Evolutionary conservation across 2,888 invertebrate species (phyloP).

Genomic region (Gisinianus flammeolus): DNA sequence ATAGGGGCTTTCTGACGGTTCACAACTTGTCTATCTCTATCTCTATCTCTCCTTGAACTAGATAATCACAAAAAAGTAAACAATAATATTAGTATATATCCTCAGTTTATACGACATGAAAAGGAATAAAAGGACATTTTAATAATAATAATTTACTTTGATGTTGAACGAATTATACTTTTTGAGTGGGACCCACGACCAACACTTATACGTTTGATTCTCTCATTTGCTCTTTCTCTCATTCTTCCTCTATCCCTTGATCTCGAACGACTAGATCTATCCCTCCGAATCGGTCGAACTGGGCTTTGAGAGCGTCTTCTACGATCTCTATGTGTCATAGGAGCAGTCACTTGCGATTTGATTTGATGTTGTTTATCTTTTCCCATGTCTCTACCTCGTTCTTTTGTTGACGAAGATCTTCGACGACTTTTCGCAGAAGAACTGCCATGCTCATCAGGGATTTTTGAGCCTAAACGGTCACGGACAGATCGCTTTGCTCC

Average conservation of each 20-base stretch:
- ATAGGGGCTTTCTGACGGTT: slow-evolving; percentile 34
- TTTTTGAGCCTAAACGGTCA: slow-evolving; percentile 54
- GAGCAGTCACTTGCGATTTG: slow-evolving; percentile 19
- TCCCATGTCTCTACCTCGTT: neutral
- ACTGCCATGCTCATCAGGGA: slow-evolving; percentile 42
- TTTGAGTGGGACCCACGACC: neutral
- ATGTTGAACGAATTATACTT: slow-evolving; percentile 7
- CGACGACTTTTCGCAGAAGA: neutral
- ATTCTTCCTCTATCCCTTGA: slow-evolving; percentile 10
- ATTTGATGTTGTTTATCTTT: slow-evolving; percentile 7
- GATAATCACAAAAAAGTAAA: neutral
- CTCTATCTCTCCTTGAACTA: slow-evolving; percentile 27
- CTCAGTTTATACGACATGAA: too few species aligned
- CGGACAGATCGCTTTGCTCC: slow-evolving; percentile 48
- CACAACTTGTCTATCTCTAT: slow-evolving; percentile 15
- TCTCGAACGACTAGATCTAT: neutral
- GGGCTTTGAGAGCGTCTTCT: slow-evolving; percentile 32
- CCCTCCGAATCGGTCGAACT: slow-evolving; percentile 27
- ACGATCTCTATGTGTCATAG: slow-evolving; percentile 25
- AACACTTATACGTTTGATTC: neutral
- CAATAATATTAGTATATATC: too few species aligned
- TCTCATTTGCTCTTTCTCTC: neutral
- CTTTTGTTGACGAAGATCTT: neutral
- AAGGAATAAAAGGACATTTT: too few species aligned
- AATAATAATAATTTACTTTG: neutral